Evolutionary conservation across 2,113 vertebrate genomes (phyloP).

Genomic region (Crotalus horridus): DNA sequence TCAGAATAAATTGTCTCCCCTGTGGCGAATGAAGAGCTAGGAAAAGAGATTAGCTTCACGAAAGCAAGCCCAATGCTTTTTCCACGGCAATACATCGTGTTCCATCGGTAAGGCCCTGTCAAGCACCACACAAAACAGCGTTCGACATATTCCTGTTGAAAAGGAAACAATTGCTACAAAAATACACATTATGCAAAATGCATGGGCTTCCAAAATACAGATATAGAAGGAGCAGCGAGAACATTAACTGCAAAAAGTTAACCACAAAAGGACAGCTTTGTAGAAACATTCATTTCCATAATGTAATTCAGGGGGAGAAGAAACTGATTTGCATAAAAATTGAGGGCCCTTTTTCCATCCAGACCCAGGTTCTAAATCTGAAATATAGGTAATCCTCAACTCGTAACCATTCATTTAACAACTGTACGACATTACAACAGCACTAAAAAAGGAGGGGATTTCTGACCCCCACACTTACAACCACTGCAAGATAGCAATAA

Average conservation of each 20-base stretch:
- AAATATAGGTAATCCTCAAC: not conserved
- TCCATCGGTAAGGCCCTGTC: not conserved
- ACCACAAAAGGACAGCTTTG: not conserved
- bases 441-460: not conserved
- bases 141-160: slow-evolving; percentile 1
- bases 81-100: slow-evolving; percentile 21
- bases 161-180: slow-evolving; percentile 11
- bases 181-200: slow-evolving; percentile 23
- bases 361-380: not conserved
- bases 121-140: not conserved
- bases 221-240: not conserved
- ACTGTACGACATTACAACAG: not conserved
- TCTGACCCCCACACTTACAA: not conserved
- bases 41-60: slow-evolving; percentile 4
- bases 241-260: not conserved
- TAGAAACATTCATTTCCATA: not conserved
- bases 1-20: slow-evolving; percentile 6
- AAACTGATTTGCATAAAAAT: not conserved
- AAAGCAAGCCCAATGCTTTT: not conserved
- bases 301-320: not conserved
- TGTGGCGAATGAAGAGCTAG: not conserved
- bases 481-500: not conserved
- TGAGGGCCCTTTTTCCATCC: not conserved
- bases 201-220: not conserved
- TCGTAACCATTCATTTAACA: not conserved